These are phyloP conservation scores for Agonopterix heracliana DNA, from an alignment of 2,888 invertebrate genomes.

Conservation along the genomic window DNA sequence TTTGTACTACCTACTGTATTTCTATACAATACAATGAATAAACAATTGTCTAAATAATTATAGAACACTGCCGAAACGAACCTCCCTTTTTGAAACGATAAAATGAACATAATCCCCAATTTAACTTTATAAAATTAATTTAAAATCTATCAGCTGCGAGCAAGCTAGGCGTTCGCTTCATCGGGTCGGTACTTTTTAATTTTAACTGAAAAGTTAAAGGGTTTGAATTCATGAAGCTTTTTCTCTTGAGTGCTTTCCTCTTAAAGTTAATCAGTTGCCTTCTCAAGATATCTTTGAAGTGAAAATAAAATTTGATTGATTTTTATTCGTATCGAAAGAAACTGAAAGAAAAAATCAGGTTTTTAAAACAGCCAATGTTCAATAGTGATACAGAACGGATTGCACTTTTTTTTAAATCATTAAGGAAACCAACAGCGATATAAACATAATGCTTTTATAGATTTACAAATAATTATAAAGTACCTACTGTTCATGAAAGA, in stretches of 20 bases:
- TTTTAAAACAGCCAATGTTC: too few species aligned
- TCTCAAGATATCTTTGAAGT: conserved; percentile 1
- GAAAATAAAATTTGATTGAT: too few species aligned
- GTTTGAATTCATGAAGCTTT: conserved; percentile 42
- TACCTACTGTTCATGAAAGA: too few species aligned
- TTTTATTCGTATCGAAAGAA: too few species aligned
- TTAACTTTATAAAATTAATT: conserved; percentile 73
- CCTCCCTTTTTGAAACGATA: conserved; percentile 25
- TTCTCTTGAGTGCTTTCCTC: conserved; percentile 22
- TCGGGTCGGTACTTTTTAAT: conserved; percentile 43
- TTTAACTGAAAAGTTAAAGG: conserved; percentile 53
- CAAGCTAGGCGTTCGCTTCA: conserved; percentile 47
- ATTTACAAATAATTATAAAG: too few species aligned
- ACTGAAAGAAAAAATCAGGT: too few species aligned
- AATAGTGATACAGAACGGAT: too few species aligned
- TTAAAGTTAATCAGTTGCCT: conserved; percentile 43
- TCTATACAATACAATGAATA: too few species aligned
- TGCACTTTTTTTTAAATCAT: too few species aligned
- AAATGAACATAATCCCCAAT: conserved; percentile 71
- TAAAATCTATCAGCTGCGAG: conserved; percentile 61
- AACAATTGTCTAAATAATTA: background rate
- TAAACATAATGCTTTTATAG: too few species aligned
- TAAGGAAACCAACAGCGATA: too few species aligned
- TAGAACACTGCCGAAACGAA: conserved; percentile 1
- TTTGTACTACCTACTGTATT: too few species aligned